Conservation (phyloP, 2,888 invertebrate genomes). For the Eilema griseolum region DNA sequence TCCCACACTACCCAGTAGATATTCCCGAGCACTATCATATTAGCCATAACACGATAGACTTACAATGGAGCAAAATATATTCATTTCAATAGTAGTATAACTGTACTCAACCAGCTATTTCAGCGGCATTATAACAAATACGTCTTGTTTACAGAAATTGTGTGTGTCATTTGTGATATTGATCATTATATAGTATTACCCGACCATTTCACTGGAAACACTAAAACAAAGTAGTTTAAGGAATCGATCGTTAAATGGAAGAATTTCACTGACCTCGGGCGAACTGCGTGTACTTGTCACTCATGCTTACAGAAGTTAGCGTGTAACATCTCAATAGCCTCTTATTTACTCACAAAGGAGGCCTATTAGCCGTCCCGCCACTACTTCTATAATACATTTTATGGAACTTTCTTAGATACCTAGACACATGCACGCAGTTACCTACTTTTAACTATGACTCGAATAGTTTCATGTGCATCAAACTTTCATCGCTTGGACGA, state of each 20-base stretch:
- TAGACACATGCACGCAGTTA: conserved; percentile 15
- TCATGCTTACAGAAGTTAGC: conserved; percentile 68
- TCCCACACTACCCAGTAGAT: conserved; percentile 43
- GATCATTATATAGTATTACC: conserved; percentile 64
- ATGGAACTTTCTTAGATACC: conserved; percentile 33
- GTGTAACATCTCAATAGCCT: conserved; percentile 64
- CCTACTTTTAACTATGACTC: conserved; percentile 33
- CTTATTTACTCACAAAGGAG: conserved; percentile 61
- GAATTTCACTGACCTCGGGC: conserved; percentile 65
- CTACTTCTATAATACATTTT: conserved; percentile 40
- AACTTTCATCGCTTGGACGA: conserved; percentile 50
- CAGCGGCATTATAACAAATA: conserved; percentile 55
- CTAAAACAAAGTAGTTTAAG: conserved; percentile 44
- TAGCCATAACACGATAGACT: conserved; percentile 31
- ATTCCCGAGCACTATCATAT: conserved; percentile 45
- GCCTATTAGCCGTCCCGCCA: conserved; percentile 51
- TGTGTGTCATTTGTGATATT: conserved; percentile 64
- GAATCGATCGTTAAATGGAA: conserved; percentile 61
- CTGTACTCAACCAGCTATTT: conserved; percentile 45
- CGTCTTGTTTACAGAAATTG: conserved; percentile 54
- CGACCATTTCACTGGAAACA: conserved; percentile 65
- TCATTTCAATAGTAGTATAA: conserved; percentile 54
- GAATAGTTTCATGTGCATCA: conserved; percentile 27
- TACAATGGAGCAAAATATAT: conserved; percentile 46
- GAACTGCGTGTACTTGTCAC: conserved; percentile 62